Evolutionary conservation across 2,113 vertebrate species (phyloP).

Genomic region (Tor tambroides): DNA sequence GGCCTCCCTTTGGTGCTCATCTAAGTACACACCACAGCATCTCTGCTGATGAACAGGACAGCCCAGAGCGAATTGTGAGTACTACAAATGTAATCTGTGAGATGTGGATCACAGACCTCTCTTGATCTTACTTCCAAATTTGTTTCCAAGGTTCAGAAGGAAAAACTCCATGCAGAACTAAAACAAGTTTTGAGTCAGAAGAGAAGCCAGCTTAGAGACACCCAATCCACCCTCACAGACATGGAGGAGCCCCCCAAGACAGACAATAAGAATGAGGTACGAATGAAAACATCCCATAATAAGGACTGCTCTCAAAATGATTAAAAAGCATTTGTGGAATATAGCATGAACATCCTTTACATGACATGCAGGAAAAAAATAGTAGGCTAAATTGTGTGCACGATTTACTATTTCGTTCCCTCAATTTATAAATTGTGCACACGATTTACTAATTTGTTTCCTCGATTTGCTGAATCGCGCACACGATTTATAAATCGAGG

Average conservation of each 20-base stretch:
- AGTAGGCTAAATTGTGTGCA: too few species aligned
- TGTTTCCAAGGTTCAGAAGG: constrained; percentile 79
- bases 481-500: too few species aligned
- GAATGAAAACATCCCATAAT: background rate
- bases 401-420: too few species aligned
- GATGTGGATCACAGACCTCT: background rate
- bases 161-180: constrained; percentile 87
- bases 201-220: constrained; percentile 70
- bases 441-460: too few species aligned
- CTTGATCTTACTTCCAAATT: background rate
- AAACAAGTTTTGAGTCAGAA: constrained; percentile 84
- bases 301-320: background rate
- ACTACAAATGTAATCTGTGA: background rate
- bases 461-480: too few species aligned
- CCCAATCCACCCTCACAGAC: constrained; percentile 62
- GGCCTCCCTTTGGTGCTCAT: constrained; percentile 65
- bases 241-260: constrained; percentile 70
- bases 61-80: constrained; percentile 78
- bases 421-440: too few species aligned
- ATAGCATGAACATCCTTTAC: background rate
- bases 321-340: background rate
- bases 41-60: constrained; percentile 75
- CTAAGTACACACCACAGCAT: constrained; percentile 68
- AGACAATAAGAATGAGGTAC: constrained; percentile 68
- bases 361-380: too few species aligned